Percentiles rank a stretch among this genome's conserved stretches.
phyloP scores from a whole-genome alignment of 2,113 vertebrate genomes.

The Larimichthys crocea region DNA sequence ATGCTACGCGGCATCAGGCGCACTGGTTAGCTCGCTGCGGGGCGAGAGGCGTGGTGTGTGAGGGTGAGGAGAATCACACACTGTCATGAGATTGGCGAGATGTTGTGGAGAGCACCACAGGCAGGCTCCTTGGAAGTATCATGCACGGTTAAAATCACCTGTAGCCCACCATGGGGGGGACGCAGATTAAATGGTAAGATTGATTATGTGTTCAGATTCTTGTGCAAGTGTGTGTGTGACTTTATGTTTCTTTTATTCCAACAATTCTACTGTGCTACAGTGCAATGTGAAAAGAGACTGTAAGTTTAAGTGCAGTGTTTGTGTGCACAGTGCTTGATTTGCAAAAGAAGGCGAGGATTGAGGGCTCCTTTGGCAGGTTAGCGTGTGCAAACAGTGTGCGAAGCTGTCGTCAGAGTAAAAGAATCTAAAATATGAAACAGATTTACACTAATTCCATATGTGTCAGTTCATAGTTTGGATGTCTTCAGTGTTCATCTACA shows the following conservation, averaged over 20 bases:
- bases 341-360: background rate
- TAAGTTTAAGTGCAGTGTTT: background rate
- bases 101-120: slow-evolving; percentile 37
- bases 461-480: too few relatives aligned
- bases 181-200: slow-evolving; percentile 86
- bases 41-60: slow-evolving; percentile 29
- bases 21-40: slow-evolving; percentile 34
- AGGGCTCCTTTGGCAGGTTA: background rate
- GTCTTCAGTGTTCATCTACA: too few relatives aligned
- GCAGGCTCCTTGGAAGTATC: slow-evolving; percentile 24
- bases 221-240: slow-evolving; percentile 10
- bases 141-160: slow-evolving; percentile 7
- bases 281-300: background rate
- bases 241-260: slow-evolving; percentile 3
- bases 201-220: background rate
- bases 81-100: slow-evolving; percentile 51
- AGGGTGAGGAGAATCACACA: slow-evolving; percentile 31
- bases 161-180: slow-evolving; percentile 77
- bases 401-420: too few relatives aligned
- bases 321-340: background rate
- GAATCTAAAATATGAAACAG: too few relatives aligned
- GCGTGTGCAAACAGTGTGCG: background rate
- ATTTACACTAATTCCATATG: too few relatives aligned
- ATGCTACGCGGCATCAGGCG: slow-evolving; percentile 37
- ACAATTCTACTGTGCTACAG: background rate